Conservation (phyloP, 2,797 vertebrate species). For the Tadarida brasiliensis region DNA sequence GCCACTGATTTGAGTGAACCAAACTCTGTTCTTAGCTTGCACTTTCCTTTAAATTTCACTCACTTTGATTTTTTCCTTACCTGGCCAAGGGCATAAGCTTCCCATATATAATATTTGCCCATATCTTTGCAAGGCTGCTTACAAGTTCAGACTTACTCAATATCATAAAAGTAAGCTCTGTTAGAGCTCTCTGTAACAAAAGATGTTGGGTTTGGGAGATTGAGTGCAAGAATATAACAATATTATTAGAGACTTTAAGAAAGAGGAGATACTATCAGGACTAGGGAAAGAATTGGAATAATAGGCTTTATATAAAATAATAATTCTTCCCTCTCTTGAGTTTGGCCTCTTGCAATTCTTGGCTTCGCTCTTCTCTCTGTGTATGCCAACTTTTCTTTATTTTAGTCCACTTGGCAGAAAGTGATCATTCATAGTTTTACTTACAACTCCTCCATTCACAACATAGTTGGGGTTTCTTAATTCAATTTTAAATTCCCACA, state of each 20-base stretch:
- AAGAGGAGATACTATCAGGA: background rate
- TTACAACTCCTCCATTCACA: background rate
- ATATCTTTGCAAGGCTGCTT: background rate
- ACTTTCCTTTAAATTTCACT: background rate
- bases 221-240: background rate
- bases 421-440: background rate
- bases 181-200: background rate
- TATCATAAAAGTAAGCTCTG: background rate
- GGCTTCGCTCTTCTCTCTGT: background rate
- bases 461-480: background rate
- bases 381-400: background rate
- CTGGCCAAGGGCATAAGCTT: background rate
- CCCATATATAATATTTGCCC: background rate
- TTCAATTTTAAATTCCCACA: background rate
- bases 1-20: background rate
- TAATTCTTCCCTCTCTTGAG: background rate
- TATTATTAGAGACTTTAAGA: background rate
- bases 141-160: background rate
- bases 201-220: background rate
- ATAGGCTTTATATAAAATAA: background rate
- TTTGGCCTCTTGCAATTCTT: background rate
- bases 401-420: background rate
- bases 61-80: background rate
- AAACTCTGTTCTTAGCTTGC: background rate
- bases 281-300: background rate